Base-by-base conservation (phyloP, 53 echinoderm and acorn worm genomes). In the Arbacia lixula region DNA sequence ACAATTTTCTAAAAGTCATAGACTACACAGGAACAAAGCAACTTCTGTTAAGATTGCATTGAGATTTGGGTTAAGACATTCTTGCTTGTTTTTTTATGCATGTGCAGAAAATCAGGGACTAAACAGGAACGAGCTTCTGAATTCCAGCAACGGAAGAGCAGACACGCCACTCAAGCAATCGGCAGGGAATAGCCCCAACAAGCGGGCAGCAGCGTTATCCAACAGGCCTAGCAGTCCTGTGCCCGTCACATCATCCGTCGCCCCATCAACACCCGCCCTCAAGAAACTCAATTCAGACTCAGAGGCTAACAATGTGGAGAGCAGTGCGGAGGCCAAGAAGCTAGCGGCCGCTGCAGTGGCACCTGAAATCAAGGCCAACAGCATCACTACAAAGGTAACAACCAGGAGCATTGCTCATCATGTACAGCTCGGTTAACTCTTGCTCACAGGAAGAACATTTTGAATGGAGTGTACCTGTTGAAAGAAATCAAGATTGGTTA, bases 121-220 rank as follows among this genome's bases (percentile, higher is more conserved):
- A 53, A 83, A 69, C 66, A 90, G 88, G 68, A 75, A 85, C 1
- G 51, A 81, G 14, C 66, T 80, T 12, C 35, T 81, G 30, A 46
- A 31, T 37, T 42, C 82, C 56, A 92, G 86, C 72, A 96, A 96
- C 24, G 93, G 96, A 28, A 88, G 88, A 57, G 55, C 68, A 10
- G 85, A 84, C 74, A 76, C 89, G 16, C 85, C 77, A 36, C 53
- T 89, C 51, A 77, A 85, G 40, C 85, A 85, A 19, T 71, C 85
- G 26, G 39, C 89, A 29, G 82, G 82, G 6, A 81, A 27, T 64
- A 81, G 42, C 3, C 63, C 82, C 30, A 81, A 81, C n/a, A 81
- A 63, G 82, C 62, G 64, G 20, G 20, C 82, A 3, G 43, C 64
- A 2, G 32, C 82, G 26, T 40, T 57, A 12, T 2, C 82, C 82